Evolutionary conservation across 2,797 vertebrate species (phyloP).

Genomic region (Aselliscus stoliczkanus): DNA sequence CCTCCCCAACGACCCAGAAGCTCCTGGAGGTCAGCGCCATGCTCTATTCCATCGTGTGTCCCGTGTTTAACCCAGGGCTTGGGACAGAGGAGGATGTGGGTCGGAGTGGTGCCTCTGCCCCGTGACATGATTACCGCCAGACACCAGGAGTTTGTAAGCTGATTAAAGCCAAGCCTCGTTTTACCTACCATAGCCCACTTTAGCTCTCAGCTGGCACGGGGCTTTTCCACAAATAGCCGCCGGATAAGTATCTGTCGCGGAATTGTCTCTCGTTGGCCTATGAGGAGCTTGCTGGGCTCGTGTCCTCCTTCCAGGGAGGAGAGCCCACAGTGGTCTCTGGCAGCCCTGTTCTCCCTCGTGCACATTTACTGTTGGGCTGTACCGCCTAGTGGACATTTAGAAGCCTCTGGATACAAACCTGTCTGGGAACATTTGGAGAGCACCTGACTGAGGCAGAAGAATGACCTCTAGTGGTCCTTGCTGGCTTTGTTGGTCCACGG

Average conservation of each 20-base stretch:
- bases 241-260: not conserved
- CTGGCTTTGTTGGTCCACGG: not conserved
- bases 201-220: not conserved
- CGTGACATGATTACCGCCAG: accelerated
- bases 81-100: not conserved
- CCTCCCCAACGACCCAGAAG: not conserved
- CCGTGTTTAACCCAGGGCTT: not conserved
- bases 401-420: not conserved
- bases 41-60: not conserved
- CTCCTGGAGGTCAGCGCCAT: not conserved
- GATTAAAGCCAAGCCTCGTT: not conserved
- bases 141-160: not conserved
- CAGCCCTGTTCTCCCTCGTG: accelerated
- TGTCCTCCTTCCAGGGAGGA: not conserved
- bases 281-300: not conserved
- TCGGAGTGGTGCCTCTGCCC: not conserved
- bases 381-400: not conserved
- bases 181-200: not conserved
- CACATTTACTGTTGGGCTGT: not conserved
- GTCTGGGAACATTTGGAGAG: not conserved
- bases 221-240: not conserved
- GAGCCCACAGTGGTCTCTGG: accelerated
- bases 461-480: constrained; percentile 14
- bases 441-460: not conserved
- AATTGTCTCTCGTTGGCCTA: not conserved